Evolutionary conservation across 2,888 invertebrate species (phyloP), one percentile per base, ranked within the genome.

Genomic region (Pachydiplax longipennis): DNA sequence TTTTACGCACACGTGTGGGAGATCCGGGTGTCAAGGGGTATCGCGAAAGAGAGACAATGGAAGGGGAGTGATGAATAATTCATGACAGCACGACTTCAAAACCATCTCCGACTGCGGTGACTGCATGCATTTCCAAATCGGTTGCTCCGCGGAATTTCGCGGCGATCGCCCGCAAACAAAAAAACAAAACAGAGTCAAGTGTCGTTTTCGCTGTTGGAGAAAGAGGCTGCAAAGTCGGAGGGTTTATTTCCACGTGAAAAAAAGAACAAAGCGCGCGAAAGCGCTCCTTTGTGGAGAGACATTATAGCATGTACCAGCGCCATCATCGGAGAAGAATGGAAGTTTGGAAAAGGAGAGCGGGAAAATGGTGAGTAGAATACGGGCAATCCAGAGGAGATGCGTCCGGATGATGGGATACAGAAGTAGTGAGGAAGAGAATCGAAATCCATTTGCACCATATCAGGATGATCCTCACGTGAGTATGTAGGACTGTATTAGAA

Each of bases 61-160:
- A 31, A 73, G 73, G 73, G 65, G 25, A 25, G n/a, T 4, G 73
- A 31, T 73, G 73, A 73, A 73, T 73, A 73, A 73, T 73, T 73
- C 73, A 73, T 31, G 25, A 25, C 3, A 65, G 65, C 65, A 18
- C 25, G 65, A 65, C 65, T 65, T 25, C 65, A 65, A 65, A 65
- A 65, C 65, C 73, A 73, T 73, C 31, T 25, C 73, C 73, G 25
- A 65, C 65, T 65, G 81, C 35, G 35, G 81, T 18, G 81, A 35
- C 81, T 35, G 81, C 81, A 40, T 81, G 81, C 35, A 81, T 81
- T 81, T 44, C 37, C 81, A 81, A 81, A 44, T 81, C 81, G 81
- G 81, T 37, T 35, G 80, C 31, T 80, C 80, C 22, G 25, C 31
- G 81, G 81, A 81, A 40, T 40, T 81, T 81, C 81, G 37, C 81